Percentiles rank a stretch among this genome's conserved stretches.
These are phyloP conservation scores for Octopus sinensis DNA, from an alignment of 1,140 invertebrate genomes.

Conservation along the genomic window DNA sequence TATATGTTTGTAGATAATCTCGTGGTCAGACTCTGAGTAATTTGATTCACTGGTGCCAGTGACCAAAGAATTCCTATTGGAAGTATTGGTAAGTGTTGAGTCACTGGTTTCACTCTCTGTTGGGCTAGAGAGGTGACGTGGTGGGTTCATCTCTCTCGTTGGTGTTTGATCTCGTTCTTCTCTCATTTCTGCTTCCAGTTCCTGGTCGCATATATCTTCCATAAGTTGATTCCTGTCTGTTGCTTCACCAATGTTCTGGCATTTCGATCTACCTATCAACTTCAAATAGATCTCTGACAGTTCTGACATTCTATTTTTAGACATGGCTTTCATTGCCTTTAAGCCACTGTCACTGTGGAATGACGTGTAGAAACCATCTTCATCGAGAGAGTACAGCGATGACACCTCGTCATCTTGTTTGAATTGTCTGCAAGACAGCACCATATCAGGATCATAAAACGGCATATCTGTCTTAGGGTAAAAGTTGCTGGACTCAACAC, in stretches of 20 bases:
- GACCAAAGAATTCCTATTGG: conserved; percentile 25
- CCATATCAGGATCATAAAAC: conserved; percentile 43
- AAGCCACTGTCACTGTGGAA: conserved; percentile 94
- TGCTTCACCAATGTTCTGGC: conserved; percentile 8
- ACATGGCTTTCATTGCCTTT: neutral
- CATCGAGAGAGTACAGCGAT: conserved; percentile 91
- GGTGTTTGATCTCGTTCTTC: conserved; percentile 31
- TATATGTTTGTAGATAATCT: conserved; percentile 39
- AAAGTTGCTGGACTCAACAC: conserved; percentile 33
- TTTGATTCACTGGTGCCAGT: conserved; percentile 41
- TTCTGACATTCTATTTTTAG: no score
- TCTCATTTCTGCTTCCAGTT: no score
- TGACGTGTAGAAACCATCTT: conserved; percentile 94
- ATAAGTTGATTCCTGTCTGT: conserved; percentile 12
- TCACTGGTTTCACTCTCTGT: conserved; percentile 7
- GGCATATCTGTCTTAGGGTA: conserved; percentile 44
- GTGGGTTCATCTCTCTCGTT: neutral
- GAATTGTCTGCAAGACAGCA: conserved; percentile 21
- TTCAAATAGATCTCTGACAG: conserved; percentile 15
- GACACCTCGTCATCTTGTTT: conserved; percentile 78
- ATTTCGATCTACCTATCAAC: conserved; percentile 29
- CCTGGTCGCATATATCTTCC: no score
- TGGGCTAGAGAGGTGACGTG: neutral
- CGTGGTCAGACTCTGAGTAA: conserved; percentile 47
- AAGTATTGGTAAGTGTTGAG: neutral